A percentile compares a stretch with the other conserved stretches of the same genome.
Conservation (phyloP, 2,113 vertebrate species). For the Salvelinus alpinus region DNA sequence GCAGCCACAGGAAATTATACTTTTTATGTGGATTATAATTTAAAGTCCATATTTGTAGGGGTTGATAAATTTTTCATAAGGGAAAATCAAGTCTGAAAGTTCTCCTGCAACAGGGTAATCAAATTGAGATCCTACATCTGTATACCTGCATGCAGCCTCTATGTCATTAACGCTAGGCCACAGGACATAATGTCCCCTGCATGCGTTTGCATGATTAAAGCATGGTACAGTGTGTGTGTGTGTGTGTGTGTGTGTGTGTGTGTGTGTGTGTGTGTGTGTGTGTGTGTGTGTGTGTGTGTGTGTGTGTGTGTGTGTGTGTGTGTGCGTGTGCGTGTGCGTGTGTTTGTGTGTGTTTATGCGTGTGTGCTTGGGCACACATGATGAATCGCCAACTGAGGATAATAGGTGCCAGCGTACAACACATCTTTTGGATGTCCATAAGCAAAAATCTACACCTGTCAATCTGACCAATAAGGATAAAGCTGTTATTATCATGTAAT, state of each 20-base stretch:
- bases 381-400: constrained; percentile 38
- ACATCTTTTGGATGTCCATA: constrained; percentile 14
- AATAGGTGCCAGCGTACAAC: background rate
- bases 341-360: constrained; percentile 13
- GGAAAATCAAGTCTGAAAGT: too few species aligned
- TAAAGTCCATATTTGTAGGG: too few species aligned
- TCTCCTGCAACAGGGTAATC: too few species aligned
- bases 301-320: constrained; percentile 16
- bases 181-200: constrained; percentile 63
- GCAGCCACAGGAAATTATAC: too few species aligned
- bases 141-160: constrained; percentile 19
- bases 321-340: background rate
- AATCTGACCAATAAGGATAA: background rate
- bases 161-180: constrained; percentile 56
- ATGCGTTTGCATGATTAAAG: constrained; percentile 65
- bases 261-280: constrained; percentile 17
- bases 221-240: constrained; percentile 28
- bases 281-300: constrained; percentile 9
- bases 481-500: constrained; percentile 27
- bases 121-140: too few species aligned
- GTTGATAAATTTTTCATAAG: too few species aligned
- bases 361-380: constrained; percentile 15
- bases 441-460: constrained; percentile 9
- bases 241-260: constrained; percentile 7
- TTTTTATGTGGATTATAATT: too few species aligned